Evolutionary conservation across 2,113 vertebrate species (phyloP).

Genomic region (human (Homo sapiens)): DNA sequence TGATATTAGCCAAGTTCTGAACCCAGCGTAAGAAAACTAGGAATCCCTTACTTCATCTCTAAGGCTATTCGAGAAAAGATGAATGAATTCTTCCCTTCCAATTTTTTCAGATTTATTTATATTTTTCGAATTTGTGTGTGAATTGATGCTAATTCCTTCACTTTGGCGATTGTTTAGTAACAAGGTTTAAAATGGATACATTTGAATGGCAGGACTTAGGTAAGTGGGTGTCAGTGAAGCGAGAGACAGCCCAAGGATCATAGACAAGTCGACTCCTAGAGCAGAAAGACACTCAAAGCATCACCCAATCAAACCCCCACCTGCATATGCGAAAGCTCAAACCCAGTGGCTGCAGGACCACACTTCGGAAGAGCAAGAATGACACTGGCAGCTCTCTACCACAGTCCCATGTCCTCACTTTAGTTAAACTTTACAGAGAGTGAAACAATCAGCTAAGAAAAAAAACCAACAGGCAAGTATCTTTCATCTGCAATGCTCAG

Average conservation of each 20-base stretch:
- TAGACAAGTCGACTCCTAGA: neutral
- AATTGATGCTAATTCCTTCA: neutral
- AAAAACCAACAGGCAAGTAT: fast-evolving
- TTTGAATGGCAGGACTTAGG: neutral
- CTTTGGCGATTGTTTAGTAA: neutral
- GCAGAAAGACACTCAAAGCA: neutral
- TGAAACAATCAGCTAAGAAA: neutral
- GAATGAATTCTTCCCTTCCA: neutral
- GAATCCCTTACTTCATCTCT: neutral
- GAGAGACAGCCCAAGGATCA: neutral
- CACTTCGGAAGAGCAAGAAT: neutral
- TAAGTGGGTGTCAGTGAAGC: neutral
- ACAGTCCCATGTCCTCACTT: neutral
- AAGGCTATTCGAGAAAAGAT: neutral
- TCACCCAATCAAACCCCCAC: neutral
- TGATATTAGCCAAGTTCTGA: neutral
- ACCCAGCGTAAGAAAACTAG: neutral
- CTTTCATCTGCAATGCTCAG: neutral
- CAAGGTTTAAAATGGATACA: neutral
- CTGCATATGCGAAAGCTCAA: fast-evolving
- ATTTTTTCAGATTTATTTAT: neutral
- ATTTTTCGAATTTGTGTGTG: neutral
- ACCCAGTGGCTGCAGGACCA: too few species aligned
- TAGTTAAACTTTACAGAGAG: neutral
- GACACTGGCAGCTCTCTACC: too few species aligned